Base-by-base conservation (phyloP, 2,113 vertebrate genomes). In the Podilymbus podiceps region DNA sequence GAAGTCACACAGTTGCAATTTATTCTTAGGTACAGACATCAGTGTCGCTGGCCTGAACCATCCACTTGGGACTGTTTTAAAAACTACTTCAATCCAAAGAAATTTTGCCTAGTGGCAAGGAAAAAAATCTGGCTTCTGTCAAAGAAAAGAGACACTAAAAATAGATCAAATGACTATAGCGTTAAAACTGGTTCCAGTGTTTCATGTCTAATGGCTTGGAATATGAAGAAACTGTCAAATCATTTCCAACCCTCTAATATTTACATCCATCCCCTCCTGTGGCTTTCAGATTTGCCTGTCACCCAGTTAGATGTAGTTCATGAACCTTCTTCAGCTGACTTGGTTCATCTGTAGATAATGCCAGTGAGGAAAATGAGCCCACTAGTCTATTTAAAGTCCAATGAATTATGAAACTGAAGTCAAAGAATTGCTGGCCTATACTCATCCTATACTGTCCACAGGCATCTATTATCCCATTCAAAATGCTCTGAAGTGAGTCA, bases 361-460 rank as follows among this genome's bases (percentile, higher is more conserved):
- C n/a, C 33, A 58, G 42, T 35, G 58, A 79, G 66, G 42, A 82
- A 91, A 94, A 89, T 63, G 19, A 95, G 76, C 46, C 6, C 50
- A 71, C 11, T 46, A 63, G 44, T 91, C 62, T 52, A 69, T 92
- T 92, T 83, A 33, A 91, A 87, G 59, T 74, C 52, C 53, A 89
- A 71, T 88, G 80, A 96, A 78, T 88, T 92, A 89, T 28, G 84
- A 89, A 90, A 82, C 38, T 50, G 24, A 80, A 60, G 89, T 53
- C 30, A 88, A 60, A 53, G 40, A 85, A 72, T 25, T 91, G 3
- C 67, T 91, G 58, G 23, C 60, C 67, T 80, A 63, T 47, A 55
- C 23, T 71, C 84, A 74, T 15, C 66, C 31, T 89, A 2, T 53
- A 18, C 60, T 86, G 22, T n/a, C 44, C 75, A 88, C 35, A 30